Conservation (phyloP, 2,888 invertebrate genomes). For the Operophtera brumata region DNA sequence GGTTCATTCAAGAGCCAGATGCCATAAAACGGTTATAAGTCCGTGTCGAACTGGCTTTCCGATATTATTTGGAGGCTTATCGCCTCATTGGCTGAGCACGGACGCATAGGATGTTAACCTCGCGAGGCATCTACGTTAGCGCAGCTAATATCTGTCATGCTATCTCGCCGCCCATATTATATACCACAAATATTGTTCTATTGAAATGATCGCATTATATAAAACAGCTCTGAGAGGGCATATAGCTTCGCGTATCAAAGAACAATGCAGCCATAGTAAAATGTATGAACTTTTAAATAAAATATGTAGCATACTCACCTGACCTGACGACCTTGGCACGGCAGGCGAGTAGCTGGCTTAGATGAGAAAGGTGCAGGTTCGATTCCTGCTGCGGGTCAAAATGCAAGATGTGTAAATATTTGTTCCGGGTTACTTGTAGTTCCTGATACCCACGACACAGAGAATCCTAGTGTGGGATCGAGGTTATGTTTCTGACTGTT, state of each 20-base stretch:
- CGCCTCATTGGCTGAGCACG: slow-evolving; percentile 55
- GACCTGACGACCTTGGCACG: too few species aligned
- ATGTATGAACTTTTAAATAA: slow-evolving; percentile 1
- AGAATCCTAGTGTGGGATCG: too few species aligned
- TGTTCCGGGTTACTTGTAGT: too few species aligned
- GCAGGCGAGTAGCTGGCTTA: too few species aligned
- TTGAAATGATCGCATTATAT: background rate
- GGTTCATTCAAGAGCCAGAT: slow-evolving; percentile 35
- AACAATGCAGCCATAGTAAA: slow-evolving; percentile 6
- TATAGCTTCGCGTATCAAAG: background rate
- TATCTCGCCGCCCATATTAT: slow-evolving; percentile 27
- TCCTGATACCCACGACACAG: too few species aligned
- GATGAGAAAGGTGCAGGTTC: too few species aligned
- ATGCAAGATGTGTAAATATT: too few species aligned
- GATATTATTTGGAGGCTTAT: slow-evolving; percentile 56
- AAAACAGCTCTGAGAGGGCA: background rate
- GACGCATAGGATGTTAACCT: slow-evolving; percentile 72
- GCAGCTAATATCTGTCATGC: slow-evolving; percentile 59
- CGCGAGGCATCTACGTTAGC: slow-evolving; percentile 33
- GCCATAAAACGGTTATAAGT: slow-evolving; percentile 45
- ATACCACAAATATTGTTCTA: background rate
- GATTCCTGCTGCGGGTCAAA: too few species aligned
- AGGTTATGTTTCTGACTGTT: too few species aligned
- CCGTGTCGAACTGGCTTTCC: slow-evolving; percentile 53
- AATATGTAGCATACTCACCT: too few species aligned